These are phyloP conservation scores for Drosophila suboccidentalis DNA, from an alignment of 2,888 invertebrate genomes.

Conservation along the genomic window DNA sequence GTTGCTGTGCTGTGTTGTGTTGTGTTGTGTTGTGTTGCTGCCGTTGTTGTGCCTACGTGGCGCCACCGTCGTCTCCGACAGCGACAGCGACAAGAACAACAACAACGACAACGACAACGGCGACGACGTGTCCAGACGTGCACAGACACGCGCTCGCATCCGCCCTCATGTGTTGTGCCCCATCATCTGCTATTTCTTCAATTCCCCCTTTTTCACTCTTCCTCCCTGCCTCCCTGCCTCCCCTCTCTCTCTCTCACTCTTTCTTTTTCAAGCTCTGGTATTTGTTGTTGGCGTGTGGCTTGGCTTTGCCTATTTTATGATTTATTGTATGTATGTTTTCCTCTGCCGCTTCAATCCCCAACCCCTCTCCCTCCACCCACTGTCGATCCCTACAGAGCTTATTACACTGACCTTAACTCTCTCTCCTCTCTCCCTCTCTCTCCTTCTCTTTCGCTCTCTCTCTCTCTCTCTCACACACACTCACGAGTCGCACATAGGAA, in stretches of 20 bases:
- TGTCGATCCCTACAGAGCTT: slow-evolving; percentile 42
- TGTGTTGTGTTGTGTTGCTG: slow-evolving; percentile 32
- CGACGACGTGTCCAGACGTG: slow-evolving; percentile 73
- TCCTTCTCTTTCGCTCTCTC: neutral
- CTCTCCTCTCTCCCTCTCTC: slow-evolving; percentile 23
- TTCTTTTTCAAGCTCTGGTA: neutral
- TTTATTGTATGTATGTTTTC: slow-evolving; percentile 74
- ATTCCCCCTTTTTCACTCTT: neutral
- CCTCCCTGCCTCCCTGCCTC: neutral
- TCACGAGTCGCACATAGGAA: slow-evolving; percentile 11
- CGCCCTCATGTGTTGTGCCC: slow-evolving; percentile 28
- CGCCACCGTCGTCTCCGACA: slow-evolving; percentile 54
- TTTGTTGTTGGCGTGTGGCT: slow-evolving; percentile 41
- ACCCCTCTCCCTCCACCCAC: neutral
- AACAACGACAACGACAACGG: slow-evolving; percentile 37
- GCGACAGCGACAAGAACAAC: slow-evolving; percentile 7
- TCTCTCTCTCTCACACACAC: neutral
- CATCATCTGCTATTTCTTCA: slow-evolving; percentile 2
- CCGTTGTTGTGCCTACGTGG: slow-evolving; percentile 60
- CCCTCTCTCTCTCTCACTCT: neutral
- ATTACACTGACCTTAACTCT: slow-evolving; percentile 70
- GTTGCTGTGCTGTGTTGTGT: slow-evolving; percentile 36
- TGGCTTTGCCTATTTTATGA: slow-evolving; percentile 73
- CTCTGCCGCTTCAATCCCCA: slow-evolving; percentile 17
- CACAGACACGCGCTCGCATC: slow-evolving; percentile 59